Evolutionary conservation across 1,140 invertebrate genomes (phyloP).

Genomic region (Scaptomyza hsui): DNA sequence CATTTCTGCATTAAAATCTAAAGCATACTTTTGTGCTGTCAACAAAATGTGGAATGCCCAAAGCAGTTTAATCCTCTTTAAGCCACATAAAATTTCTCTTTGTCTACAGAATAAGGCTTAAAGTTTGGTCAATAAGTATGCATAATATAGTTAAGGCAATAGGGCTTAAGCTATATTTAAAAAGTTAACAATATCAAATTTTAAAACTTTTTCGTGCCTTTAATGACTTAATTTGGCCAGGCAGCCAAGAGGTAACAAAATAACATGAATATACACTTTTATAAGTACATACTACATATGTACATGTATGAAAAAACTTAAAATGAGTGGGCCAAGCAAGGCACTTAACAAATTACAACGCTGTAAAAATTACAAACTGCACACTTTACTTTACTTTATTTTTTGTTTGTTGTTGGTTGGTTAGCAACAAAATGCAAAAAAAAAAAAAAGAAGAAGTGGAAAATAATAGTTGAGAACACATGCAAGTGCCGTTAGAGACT

Average conservation of each 20-base stretch:
- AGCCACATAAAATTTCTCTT: neutral
- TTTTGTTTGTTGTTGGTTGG: neutral
- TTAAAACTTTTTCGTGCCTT: constrained; percentile 42
- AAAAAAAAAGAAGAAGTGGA: neutral
- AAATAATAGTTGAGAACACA: constrained; percentile 9
- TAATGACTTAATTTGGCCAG: constrained; percentile 69
- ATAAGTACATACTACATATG: no score
- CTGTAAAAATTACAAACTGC: constrained; percentile 79
- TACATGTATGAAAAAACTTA: constrained; percentile 10
- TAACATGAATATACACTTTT: neutral
- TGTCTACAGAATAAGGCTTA: neutral
- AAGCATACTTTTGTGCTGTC: neutral
- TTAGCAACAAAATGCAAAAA: constrained; percentile 54
- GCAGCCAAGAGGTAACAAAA: constrained; percentile 8
- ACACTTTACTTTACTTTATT: constrained; percentile 56
- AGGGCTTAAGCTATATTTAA: no score
- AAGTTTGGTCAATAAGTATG: neutral
- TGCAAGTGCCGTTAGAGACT: constrained; percentile 20
- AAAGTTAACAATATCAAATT: neutral
- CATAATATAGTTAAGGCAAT: no score
- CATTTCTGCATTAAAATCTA: neutral
- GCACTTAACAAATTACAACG: constrained; percentile 76
- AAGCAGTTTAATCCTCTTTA: neutral
- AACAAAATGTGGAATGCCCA: neutral
- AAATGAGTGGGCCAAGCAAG: constrained; percentile 34